Base-by-base conservation (phyloP, 2,888 invertebrate genomes). In the Lymantria dispar region DNA sequence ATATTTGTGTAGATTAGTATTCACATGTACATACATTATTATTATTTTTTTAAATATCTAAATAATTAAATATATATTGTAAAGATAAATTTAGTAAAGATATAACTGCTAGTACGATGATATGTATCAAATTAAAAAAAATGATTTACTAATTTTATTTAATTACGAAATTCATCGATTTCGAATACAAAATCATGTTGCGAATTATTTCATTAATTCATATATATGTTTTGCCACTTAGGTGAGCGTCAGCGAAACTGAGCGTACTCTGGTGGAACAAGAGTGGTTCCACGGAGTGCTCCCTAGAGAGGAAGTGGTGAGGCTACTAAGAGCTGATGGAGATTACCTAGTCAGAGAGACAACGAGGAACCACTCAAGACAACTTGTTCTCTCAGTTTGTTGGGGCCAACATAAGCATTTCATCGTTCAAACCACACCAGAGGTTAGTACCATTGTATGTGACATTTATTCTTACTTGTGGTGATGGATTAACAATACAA, bases 221-320 rank as follows among this genome's bases (percentile, higher is more conserved):
- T 50, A 43, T 31, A 40, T 14, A 29, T 44, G 22, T 5, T 22
- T 22, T 22, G 2, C 22, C 5, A 10, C 30, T 62, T 33, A 91
- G 91, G 87, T 91, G 54, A 84, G 81, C 61, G 90, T 87, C 58
- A 83, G 83, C 45, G 91, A 92, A 69, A 89, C 87, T 13, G 95
- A 94, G 74, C 94, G 95, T 40, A 94, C 95, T 10, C 85, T 96
- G 43, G 95, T 97, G 58, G 97, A 98, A 68, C 98, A 98, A 85
- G 98, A 98, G 80, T 98, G 98, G 98, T 98, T 98, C 87, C 99
- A 99, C 78, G 99, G 99, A 0, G 98, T 98, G 10, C 86, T 99
- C 53, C 99, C 99, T 0, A 93, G 99, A 11, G 98, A 98, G 84
- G 98, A 99, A 89, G 98, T 98, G 31, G 98, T 98, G 41, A 92